A percentile compares a stretch with the other conserved stretches of the same genome.
Evolutionary conservation across 2,888 invertebrate species (phyloP).

Genomic region (Ophion ellenae): DNA sequence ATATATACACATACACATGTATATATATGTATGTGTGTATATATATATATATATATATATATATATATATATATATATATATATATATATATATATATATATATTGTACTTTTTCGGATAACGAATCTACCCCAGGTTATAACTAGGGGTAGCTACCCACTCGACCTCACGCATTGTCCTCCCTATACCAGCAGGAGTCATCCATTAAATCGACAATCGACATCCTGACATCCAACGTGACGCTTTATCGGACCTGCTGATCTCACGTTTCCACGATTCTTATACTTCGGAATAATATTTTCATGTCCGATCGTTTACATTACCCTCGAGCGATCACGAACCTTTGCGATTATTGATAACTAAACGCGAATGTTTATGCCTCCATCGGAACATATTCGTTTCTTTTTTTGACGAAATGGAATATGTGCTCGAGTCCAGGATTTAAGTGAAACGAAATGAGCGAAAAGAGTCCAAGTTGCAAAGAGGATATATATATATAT

Average conservation of each 20-base stretch:
- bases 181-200: constrained; percentile 52
- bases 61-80: neutral
- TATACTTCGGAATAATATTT: constrained; percentile 46
- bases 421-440: neutral
- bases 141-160: constrained; percentile 59
- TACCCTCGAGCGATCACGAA: neutral
- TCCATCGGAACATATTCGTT: neutral
- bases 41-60: constrained; percentile 40
- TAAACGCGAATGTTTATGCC: neutral
- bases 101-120: constrained; percentile 40
- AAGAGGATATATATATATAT: too few species aligned
- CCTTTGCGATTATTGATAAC: neutral
- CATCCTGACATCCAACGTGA: constrained; percentile 57
- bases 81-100: constrained; percentile 49
- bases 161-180: constrained; percentile 68
- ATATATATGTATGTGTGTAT: too few species aligned
- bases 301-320: neutral
- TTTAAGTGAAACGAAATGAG: neutral
- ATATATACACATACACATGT: constrained; percentile 11
- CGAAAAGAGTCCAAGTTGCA: too few species aligned
- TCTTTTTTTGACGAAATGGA: neutral
- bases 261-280: constrained; percentile 52
- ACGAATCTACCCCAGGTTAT: constrained; percentile 55
- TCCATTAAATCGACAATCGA: constrained; percentile 63
- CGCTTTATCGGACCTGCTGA: constrained; percentile 47